Percentiles rank a stretch among this genome's conserved stretches.
Conservation (phyloP, 2,113 vertebrate species). For the Ameiurus melas region DNA sequence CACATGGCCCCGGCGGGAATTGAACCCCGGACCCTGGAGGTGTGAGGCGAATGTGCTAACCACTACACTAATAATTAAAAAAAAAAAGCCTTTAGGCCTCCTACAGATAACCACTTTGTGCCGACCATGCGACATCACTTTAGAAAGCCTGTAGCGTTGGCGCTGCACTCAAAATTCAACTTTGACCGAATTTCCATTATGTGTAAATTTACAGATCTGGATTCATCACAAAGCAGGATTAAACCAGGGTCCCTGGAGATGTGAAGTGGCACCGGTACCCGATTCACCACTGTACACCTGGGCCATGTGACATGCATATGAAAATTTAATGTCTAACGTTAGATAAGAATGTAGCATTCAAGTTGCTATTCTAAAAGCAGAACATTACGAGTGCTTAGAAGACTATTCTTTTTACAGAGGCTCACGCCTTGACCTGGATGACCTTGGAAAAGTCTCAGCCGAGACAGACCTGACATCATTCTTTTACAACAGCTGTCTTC, state of each 20-base stretch:
- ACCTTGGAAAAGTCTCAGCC: conserved; percentile 45
- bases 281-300: not conserved
- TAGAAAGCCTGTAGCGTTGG: not conserved
- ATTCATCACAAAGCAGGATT: not conserved
- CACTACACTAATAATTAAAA: too few species aligned
- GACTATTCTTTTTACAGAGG: not conserved
- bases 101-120: not conserved
- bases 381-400: not conserved
- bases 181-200: not conserved
- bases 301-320: not conserved
- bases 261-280: not conserved
- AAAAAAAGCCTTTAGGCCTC: not conserved
- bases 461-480: conserved; percentile 64
- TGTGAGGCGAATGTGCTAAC: too few species aligned
- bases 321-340: not conserved
- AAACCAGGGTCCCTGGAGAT: not conserved
- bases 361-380: not conserved
- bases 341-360: conserved; percentile 2
- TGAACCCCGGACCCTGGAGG: too few species aligned
- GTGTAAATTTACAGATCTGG: not conserved
- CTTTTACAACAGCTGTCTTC: conserved; percentile 55
- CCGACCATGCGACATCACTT: not conserved
- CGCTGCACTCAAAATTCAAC: not conserved
- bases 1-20: too few species aligned
- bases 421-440: conserved; percentile 6